phyloP scores from a whole-genome alignment of 2,888 invertebrate species.

The Chymomyza amoena region DNA sequence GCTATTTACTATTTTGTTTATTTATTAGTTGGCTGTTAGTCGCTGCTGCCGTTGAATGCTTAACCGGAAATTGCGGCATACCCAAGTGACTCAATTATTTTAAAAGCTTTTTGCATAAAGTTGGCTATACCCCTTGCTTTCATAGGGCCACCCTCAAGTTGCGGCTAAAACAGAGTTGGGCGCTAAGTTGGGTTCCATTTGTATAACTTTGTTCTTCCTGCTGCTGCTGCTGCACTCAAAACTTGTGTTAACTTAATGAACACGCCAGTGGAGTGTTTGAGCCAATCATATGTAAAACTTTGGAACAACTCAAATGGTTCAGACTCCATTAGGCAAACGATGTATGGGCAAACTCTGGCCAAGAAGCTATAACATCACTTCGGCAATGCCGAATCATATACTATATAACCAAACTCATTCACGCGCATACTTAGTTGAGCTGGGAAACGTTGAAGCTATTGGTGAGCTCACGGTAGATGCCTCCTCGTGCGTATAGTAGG shows the following conservation, averaged over 20 bases:
- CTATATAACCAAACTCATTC: not conserved
- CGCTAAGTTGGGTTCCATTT: not conserved
- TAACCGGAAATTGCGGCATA: conserved; percentile 69
- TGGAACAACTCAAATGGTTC: conserved; percentile 39
- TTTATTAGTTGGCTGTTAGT: conserved; percentile 1
- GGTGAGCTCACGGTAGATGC: conserved; percentile 42
- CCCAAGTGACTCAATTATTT: conserved; percentile 75
- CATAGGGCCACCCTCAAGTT: conserved; percentile 12
- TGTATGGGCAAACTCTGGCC: conserved; percentile 30
- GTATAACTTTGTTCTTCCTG: not conserved
- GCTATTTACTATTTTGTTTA: not conserved
- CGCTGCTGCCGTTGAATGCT: conserved; percentile 13
- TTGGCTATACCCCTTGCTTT: conserved; percentile 21
- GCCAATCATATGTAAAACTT: conserved; percentile 38
- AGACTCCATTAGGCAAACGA: conserved; percentile 10
- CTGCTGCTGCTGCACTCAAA: conserved; percentile 45
- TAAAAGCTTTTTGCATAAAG: conserved; percentile 72
- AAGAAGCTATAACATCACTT: conserved; percentile 19
- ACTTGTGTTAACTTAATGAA: conserved; percentile 55
- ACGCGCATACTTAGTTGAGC: conserved; percentile 49
- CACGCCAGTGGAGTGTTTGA: conserved; percentile 1
- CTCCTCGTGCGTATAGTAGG: conserved; percentile 58
- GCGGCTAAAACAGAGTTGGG: not conserved
- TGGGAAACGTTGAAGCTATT: conserved; percentile 51
- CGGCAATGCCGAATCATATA: conserved; percentile 39